Base-by-base conservation (phyloP, 2,113 vertebrate species). In the Oryzias curvinotus region DNA sequence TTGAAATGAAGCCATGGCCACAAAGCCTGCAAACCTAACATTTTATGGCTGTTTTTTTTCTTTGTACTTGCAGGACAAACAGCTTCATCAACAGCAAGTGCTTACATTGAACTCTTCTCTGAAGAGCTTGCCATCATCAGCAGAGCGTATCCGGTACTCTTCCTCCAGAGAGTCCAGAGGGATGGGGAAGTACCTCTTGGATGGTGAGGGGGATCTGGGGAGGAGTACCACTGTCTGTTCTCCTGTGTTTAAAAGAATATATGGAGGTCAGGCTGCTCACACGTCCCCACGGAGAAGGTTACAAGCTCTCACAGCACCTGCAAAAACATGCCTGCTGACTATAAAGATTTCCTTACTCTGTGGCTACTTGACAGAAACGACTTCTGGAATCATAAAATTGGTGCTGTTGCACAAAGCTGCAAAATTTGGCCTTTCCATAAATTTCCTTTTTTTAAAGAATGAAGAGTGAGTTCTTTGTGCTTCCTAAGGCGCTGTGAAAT, bases 221-320 rank as follows among this genome's bases (percentile, higher is more conserved):
- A 98, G 95, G 73, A 98, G 92, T 92, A 96, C 95, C 60, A 97
- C 95, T 54, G 94, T 88, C 73, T 98, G 96, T 84, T 98, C 95
- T 81, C 95, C 96, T 98, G 93, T 80, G 85, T 82, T 76, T 47
- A 58, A 74, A 65, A 56, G 74, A 65, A 85, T 86, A 88, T 85
- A 87, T 60, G 71, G 58, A 56, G 58, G 84, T 86, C 87, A 88
- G 69, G 49, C 67, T 64, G 67, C 69, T 83, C 83, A 88, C 23
- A 74, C 73, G 44, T 83, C 88, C 87, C 88, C 42, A 21, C 1
- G 62, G 88, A 80, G 69, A 61, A 79, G 79, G 82, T 86, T 87
- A 84, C 85, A 75, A 74, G 73, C 71, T 70, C 77, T 72, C 68
- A 56, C 43, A 78, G 77, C 88, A 87, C 85, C 87, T 87, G 86